Percentiles rank a stretch among this genome's conserved stretches.
Conservation (phyloP, 2,113 vertebrate species). For the Corydoras maculifer region DNA sequence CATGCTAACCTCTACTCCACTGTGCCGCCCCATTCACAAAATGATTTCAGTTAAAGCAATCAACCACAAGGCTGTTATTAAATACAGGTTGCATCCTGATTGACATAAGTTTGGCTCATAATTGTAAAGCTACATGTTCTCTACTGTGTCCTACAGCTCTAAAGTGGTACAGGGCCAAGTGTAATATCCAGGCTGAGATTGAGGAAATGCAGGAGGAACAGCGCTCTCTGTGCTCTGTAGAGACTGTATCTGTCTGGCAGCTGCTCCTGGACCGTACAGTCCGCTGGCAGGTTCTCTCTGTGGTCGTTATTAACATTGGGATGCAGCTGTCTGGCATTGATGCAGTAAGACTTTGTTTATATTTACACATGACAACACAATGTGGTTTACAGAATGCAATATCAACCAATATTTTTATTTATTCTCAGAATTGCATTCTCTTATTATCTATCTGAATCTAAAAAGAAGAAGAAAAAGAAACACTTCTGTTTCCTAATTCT, state of each 20-base stretch:
- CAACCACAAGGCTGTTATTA: no score
- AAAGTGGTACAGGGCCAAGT: slow-evolving; percentile 68
- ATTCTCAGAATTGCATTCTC: no score
- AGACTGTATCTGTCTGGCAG: slow-evolving; percentile 67
- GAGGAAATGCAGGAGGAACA: slow-evolving; percentile 86
- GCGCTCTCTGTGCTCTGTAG: slow-evolving; percentile 64
- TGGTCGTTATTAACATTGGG: slow-evolving; percentile 78
- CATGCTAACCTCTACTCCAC: no score
- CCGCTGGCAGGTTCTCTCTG: slow-evolving; percentile 76
- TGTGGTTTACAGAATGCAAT: no score
- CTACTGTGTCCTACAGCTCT: slow-evolving; percentile 60
- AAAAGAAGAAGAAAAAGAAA: no score
- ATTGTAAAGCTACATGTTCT: background rate
- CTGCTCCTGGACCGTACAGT: slow-evolving; percentile 67
- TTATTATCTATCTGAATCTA: no score
- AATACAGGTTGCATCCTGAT: no score
- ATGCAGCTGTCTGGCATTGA: slow-evolving; percentile 90
- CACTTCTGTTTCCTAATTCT: background rate
- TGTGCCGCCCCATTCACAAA: no score
- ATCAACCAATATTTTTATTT: no score
- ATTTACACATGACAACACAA: slow-evolving; percentile 1
- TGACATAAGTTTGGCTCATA: no score
- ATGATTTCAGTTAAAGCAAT: no score
- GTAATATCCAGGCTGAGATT: slow-evolving; percentile 72
- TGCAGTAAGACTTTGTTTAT: slow-evolving; percentile 66